Percentiles rank a stretch among this genome's conserved stretches.
These are phyloP conservation scores for Dynastes maya DNA, from an alignment of 2,888 invertebrate species.

Conservation along the genomic window DNA sequence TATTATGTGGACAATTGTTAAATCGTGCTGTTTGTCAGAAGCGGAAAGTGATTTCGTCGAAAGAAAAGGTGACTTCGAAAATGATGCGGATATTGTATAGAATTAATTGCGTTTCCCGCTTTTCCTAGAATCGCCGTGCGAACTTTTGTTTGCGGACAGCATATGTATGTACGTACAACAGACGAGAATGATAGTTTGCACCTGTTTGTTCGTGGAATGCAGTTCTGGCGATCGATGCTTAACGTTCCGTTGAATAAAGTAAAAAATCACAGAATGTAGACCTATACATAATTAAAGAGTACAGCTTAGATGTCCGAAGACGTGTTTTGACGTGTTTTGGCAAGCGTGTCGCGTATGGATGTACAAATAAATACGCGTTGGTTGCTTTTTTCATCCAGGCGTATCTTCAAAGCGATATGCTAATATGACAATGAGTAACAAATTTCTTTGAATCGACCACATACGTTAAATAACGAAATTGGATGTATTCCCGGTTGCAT, in stretches of 20 bases:
- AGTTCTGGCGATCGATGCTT: constrained; percentile 8
- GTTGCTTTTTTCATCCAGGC: neutral
- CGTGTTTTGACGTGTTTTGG: constrained; percentile 25
- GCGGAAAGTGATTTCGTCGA: neutral
- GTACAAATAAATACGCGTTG: neutral
- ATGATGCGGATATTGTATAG: constrained; percentile 34
- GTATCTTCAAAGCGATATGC: neutral
- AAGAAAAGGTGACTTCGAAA: constrained; percentile 35
- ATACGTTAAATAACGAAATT: neutral
- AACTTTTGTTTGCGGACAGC: constrained; percentile 7
- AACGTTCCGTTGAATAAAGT: constrained; percentile 31
- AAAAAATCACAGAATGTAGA: constrained; percentile 10
- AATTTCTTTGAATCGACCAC: neutral
- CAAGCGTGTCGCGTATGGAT: neutral
- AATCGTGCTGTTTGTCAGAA: neutral
- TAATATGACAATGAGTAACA: neutral
- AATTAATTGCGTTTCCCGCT: constrained; percentile 37
- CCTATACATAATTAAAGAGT: neutral
- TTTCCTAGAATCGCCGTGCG: constrained; percentile 32
- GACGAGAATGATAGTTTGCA: constrained; percentile 24
- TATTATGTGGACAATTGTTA: neutral
- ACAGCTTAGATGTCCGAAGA: constrained; percentile 8
- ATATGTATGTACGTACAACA: neutral
- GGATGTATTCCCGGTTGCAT: too few relatives aligned
- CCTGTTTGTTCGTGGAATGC: constrained; percentile 39